These are phyloP conservation scores for Callyntrura sp. DNA, from an alignment of 2,888 invertebrate genomes.

Conservation along the genomic window DNA sequence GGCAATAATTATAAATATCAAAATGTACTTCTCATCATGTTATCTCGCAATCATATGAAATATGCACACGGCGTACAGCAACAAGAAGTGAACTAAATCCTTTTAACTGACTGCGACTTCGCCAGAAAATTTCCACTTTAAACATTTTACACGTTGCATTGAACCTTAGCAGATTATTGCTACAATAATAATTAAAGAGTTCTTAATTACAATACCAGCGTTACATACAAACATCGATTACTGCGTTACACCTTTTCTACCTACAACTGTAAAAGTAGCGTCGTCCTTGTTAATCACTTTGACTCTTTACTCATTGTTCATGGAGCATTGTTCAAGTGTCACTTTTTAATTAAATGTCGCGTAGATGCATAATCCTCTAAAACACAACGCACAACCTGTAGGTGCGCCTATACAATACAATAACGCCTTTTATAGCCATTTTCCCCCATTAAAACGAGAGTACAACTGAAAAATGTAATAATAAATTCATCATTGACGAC, in stretches of 20 bases:
- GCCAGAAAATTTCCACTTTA: background rate
- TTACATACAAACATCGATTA: too few species aligned
- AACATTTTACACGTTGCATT: constrained; percentile 14
- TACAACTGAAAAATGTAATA: background rate
- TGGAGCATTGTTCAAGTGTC: constrained; percentile 27
- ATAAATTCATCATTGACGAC: background rate
- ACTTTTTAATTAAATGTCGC: background rate
- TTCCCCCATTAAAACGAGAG: constrained; percentile 15
- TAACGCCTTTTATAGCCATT: background rate
- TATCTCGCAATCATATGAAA: too few species aligned
- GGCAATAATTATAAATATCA: constrained; percentile 48
- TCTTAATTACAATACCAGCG: constrained; percentile 47
- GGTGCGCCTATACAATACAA: background rate
- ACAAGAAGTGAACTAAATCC: constrained; percentile 62
- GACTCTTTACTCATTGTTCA: constrained; percentile 24
- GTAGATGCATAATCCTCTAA: background rate
- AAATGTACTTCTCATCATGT: constrained; percentile 80
- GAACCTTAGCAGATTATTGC: constrained; percentile 57
- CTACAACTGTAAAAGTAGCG: constrained; percentile 18
- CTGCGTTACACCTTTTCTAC: background rate
- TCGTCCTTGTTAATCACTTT: constrained; percentile 60
- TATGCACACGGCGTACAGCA: constrained; percentile 64
- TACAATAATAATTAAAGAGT: constrained; percentile 37
- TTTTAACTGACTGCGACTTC: background rate
- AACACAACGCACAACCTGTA: background rate